These are phyloP conservation scores for Alectura lathami DNA, from an alignment of 2,113 vertebrate species.

Conservation along the genomic window DNA sequence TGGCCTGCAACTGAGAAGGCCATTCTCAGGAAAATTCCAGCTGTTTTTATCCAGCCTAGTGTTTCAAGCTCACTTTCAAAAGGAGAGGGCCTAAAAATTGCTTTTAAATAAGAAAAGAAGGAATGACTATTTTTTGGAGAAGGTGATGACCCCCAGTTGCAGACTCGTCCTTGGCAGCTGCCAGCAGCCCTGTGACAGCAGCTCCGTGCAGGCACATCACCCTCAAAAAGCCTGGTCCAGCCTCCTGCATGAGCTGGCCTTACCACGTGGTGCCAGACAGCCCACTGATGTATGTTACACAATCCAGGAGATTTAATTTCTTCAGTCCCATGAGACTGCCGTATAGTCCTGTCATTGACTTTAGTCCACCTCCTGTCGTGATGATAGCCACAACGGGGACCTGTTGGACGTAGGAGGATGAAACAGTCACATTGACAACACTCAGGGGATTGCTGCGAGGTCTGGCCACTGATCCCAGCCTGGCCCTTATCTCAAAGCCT, in stretches of 20 bases:
- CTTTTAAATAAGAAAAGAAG: not conserved
- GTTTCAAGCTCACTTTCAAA: not conserved
- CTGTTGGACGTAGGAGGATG: slow-evolving; percentile 63
- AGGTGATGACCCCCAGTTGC: not conserved
- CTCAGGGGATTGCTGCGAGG: rapidly evolving
- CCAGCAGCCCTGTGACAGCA: not conserved
- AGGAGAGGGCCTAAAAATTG: not conserved
- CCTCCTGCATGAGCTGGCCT: not conserved
- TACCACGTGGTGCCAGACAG: slow-evolving; percentile 90
- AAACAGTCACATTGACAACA: not conserved
- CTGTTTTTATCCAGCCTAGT: not conserved
- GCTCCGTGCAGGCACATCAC: not conserved
- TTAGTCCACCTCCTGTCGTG: slow-evolving; percentile 84
- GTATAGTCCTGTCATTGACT: slow-evolving; percentile 83
- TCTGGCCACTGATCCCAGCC: not conserved
- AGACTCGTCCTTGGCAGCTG: not conserved
- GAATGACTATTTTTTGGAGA: not conserved
- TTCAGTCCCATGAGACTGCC: slow-evolving; percentile 83
- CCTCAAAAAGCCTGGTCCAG: not conserved
- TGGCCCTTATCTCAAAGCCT: not conserved
- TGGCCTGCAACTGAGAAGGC: not conserved
- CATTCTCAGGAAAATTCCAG: not conserved
- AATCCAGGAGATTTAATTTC: slow-evolving; percentile 82
- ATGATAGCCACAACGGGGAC: slow-evolving; percentile 84
- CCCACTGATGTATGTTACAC: slow-evolving; percentile 81